Percentiles rank a stretch among this genome's conserved stretches.
Conservation (phyloP, 2,113 vertebrate species). For the Castor canadensis region DNA sequence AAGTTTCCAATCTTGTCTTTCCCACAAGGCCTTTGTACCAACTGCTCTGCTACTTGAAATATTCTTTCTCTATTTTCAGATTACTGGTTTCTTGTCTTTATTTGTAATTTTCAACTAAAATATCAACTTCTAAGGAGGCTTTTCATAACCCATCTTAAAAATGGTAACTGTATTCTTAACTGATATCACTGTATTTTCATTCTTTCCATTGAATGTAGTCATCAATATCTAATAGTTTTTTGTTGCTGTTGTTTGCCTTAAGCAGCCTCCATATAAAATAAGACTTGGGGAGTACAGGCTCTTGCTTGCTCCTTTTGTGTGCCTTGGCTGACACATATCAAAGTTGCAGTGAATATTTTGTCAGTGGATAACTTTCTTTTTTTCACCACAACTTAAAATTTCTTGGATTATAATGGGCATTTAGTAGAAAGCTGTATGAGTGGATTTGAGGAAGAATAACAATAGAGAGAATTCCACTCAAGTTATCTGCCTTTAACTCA, state of each 20-base stretch:
- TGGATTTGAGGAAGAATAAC: background rate
- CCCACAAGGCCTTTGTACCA: background rate
- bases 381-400: background rate
- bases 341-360: background rate
- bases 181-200: background rate
- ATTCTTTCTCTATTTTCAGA: background rate
- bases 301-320: background rate
- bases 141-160: background rate
- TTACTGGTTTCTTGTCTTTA: background rate
- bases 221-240: background rate
- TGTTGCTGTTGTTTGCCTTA: background rate
- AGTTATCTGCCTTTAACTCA: background rate
- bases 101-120: conserved; percentile 25
- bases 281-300: background rate
- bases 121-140: background rate
- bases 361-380: background rate
- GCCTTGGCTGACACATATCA: background rate
- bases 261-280: background rate
- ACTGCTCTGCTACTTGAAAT: background rate
- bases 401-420: background rate
- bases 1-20: background rate
- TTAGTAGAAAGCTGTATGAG: background rate
- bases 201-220: background rate
- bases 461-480: background rate
- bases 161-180: background rate